Base-by-base conservation (phyloP, 2,888 invertebrate genomes). In the Shargacucullia verbasci region DNA sequence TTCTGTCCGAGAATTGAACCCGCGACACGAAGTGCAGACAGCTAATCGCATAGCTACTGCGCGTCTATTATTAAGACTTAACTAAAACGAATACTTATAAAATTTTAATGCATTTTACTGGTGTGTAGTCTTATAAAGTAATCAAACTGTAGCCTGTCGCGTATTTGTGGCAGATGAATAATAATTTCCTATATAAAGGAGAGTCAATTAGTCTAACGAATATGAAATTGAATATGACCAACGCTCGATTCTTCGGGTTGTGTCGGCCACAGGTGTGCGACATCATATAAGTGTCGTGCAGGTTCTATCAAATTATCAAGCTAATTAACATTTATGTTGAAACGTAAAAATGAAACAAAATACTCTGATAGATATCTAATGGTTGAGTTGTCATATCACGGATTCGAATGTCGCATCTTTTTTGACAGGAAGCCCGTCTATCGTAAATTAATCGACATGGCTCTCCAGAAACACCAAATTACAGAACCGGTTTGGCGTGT, bases 401-500 rank as follows among this genome's bases (percentile, higher is more conserved):
- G 70, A 75, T 76, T 80, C 68, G 76, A 77, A 76, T 74, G 79
- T 81, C 74, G 76, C 69, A 68, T 76, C 67, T 78, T 88, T 86
- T 86, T 85, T 84, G 85, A 88, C 89, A 88, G 89, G 88, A 90
- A 90, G 86, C 82, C 79, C 78, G 84, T 85, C 84, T 83, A 80
- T 85, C 85, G 88, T 90, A 89, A 90, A 90, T 86, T 86, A 88
- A 86, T 86, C 83, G 85, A 84, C 82, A 80, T 82, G 82, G 78
- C 78, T 85, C 81, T 85, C 82, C 76, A 82, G 82, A 84, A 83
- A 87, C 84, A 84, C 83, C 82, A 82, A 87, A 84, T 81, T 82
- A 80, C 76, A 65, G 69, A 81, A 90, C 92, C 88, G 91, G 92
- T 91, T 91, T 88, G 89, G 91, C 92, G 88, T 91, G 91, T 90